Evolutionary conservation across 1,140 invertebrate species (phyloP), one percentile per base, ranked within the genome.

Genomic region (Drosophila serrata): DNA sequence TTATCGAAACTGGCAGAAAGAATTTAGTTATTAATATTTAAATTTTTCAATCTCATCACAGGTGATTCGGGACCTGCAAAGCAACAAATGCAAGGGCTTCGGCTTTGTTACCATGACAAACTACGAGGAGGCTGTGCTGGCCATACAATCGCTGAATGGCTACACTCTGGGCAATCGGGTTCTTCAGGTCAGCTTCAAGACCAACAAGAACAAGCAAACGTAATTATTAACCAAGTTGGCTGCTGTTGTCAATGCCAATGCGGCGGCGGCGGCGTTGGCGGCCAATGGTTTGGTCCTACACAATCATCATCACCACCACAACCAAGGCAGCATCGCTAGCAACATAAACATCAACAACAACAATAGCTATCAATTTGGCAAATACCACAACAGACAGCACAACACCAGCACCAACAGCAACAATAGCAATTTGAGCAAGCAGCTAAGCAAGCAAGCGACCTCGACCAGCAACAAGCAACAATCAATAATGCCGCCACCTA

Each of bases 51-150:
- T 19, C 45, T 12, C 39, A n/a, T 31, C 31, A 9, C 49, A 93
- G 92, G 92, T 99, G 56, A 99, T 99, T 90, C 96, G 98, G 70
- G 99, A 99, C 94, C 95, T 98, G 90, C 97, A 99, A 93, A 99
- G 98, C 70, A 98, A 99, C 94, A 99, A 99, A 94, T 99, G 99
- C 95, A 99, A 99, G 94, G 99, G 99, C 81, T 99, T 99, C 93
- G 99, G 98, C n/a, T 99, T 99, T 93, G 98, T 99, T 65, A 99
- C 98, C 59, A 99, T 99, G 99, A 99, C 98, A 87, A 99, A 99
- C 93, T 99, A 99, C 94, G 98, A 99, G 93, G 99, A 99, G 93
- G 98, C 99, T 13, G 96, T 99, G 27, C 96, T 99, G 69, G 99
- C 99, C 58, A 99, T 99, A 87, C 98, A 99, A 93, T 98, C 97